phyloP scores from a whole-genome alignment of 2,113 vertebrate genomes.

The Delphinus delphis region DNA sequence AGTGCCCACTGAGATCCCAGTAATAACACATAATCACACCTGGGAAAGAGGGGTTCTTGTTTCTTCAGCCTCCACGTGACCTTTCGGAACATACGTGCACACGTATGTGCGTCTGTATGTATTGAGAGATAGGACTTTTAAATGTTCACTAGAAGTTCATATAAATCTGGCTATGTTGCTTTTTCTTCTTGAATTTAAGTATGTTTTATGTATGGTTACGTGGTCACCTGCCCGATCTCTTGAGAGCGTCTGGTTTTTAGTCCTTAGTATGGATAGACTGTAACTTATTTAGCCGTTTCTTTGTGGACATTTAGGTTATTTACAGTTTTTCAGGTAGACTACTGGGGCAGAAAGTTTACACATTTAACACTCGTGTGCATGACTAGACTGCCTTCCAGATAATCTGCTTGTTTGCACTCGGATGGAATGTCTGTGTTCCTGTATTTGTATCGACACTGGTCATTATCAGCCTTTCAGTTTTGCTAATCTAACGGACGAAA shows the following conservation, averaged over 20 bases:
- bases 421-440: not conserved
- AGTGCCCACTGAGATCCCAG: too few relatives aligned
- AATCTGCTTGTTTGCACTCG: not conserved
- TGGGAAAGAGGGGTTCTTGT: not conserved
- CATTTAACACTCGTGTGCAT: not conserved
- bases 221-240: not conserved
- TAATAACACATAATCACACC: not conserved
- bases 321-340: not conserved
- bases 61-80: not conserved
- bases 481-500: not conserved
- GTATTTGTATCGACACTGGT: not conserved
- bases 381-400: not conserved
- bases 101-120: not conserved
- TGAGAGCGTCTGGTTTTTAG: not conserved
- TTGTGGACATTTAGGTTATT: not conserved
- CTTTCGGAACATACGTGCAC: not conserved
- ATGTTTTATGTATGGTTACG: not conserved
- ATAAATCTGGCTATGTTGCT: accelerated
- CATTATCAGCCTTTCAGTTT: not conserved
- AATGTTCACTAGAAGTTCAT: not conserved
- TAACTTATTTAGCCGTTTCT: not conserved
- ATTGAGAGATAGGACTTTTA: too few relatives aligned
- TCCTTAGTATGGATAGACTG: not conserved
- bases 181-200: not conserved
- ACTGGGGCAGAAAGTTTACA: not conserved